Evolutionary conservation across 2,113 vertebrate genomes (phyloP).

Genomic region (Datnioides undecimradiatus): DNA sequence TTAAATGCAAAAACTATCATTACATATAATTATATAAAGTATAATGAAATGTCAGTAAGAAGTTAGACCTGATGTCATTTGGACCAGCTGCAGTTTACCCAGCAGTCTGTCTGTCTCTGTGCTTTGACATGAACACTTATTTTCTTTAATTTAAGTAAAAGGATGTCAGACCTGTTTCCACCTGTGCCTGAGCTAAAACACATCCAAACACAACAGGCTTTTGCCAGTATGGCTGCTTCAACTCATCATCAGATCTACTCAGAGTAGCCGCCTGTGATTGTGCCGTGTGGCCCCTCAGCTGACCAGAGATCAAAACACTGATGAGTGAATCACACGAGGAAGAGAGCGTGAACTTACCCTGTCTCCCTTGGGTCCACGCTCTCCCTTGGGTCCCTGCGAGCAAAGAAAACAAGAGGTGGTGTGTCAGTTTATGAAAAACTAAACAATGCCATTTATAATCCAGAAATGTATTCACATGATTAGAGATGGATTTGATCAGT

Average conservation of each 20-base stretch:
- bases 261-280: neutral
- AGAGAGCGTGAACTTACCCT: conserved; percentile 83
- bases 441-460: neutral
- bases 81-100: neutral
- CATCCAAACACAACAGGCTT: neutral
- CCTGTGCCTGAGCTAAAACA: neutral
- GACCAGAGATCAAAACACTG: neutral
- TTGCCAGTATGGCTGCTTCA: neutral
- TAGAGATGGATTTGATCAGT: neutral
- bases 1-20: neutral
- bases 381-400: conserved; percentile 91
- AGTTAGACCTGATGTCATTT: neutral
- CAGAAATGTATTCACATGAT: neutral
- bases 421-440: neutral
- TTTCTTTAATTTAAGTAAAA: neutral
- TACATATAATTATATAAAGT: neutral
- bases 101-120: neutral
- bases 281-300: neutral
- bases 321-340: conserved; percentile 3
- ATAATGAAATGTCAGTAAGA: neutral
- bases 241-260: neutral
- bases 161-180: neutral
- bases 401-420: neutral
- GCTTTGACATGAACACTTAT: neutral
- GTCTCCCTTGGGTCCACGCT: conserved; percentile 90